Evolutionary conservation across 2,797 vertebrate species (phyloP).

Genomic region (Nannoperca obscura): DNA sequence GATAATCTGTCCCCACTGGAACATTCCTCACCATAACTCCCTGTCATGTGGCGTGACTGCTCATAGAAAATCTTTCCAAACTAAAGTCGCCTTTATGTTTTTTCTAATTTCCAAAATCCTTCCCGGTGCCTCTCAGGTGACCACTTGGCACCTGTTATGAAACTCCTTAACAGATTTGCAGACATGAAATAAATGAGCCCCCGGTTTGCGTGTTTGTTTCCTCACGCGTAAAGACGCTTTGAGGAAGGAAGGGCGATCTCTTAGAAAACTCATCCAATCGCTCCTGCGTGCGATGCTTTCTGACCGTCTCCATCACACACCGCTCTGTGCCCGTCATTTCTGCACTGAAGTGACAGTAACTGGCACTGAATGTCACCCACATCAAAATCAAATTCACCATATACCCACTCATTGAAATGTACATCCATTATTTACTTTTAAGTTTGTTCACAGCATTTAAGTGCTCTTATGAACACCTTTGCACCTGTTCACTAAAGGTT

Average conservation of each 20-base stretch:
- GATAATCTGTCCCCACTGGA: conserved; percentile 80
- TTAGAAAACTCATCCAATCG: conserved; percentile 48
- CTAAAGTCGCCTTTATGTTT: conserved; percentile 51
- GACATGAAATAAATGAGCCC: conserved; percentile 25
- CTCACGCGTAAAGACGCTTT: conserved; percentile 8
- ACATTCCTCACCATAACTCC: conserved; percentile 81
- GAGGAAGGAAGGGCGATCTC: conserved; percentile 14
- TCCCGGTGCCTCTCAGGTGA: conserved; percentile 57
- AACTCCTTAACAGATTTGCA: conserved; percentile 36
- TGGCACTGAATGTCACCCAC: background rate
- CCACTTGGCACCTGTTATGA: conserved; percentile 43
- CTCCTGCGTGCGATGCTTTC: conserved; percentile 30
- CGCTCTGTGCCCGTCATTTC: background rate
- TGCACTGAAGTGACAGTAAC: conserved; percentile 7
- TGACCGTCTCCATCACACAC: conserved; percentile 29
- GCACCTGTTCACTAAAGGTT: background rate
- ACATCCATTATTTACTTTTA: background rate
- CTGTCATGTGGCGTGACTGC: conserved; percentile 71
- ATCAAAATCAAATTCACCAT: background rate
- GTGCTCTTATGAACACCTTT: background rate
- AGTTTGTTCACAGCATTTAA: background rate
- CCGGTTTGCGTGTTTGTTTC: conserved; percentile 2
- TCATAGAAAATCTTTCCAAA: conserved; percentile 57
- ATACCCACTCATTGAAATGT: background rate
- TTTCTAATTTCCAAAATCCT: conserved; percentile 52